phyloP scores from a whole-genome alignment of 2,888 invertebrate species.

The Polydrusus tereticollis region DNA sequence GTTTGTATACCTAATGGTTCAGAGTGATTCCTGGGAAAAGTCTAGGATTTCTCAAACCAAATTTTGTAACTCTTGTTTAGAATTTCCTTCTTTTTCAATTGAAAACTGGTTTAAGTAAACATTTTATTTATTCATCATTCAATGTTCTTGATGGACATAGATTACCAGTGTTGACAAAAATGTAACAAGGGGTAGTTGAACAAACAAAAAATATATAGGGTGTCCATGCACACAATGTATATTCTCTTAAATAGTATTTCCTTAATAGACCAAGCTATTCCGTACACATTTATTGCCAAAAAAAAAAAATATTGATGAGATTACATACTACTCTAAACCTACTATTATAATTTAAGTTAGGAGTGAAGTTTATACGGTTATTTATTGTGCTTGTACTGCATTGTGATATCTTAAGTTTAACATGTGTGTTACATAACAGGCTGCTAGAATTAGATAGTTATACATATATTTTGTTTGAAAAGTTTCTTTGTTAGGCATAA shows the following conservation, averaged over 20 bases:
- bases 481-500: constrained; percentile 25
- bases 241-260: neutral
- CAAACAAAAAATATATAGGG: neutral
- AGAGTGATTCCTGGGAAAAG: no score
- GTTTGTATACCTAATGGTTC: neutral
- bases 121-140: no score
- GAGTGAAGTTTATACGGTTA: constrained; percentile 35
- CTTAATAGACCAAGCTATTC: neutral
- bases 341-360: no score
- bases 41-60: no score
- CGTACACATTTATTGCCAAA: constrained; percentile 1
- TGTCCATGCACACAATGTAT: neutral
- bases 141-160: no score
- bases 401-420: constrained; percentile 61
- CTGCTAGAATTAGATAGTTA: constrained; percentile 36
- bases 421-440: constrained; percentile 50
- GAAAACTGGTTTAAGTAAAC: no score
- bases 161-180: neutral
- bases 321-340: no score
- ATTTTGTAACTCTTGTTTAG: no score
- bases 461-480: constrained; percentile 9
- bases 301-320: constrained; percentile 20
- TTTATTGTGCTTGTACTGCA: constrained; percentile 62
- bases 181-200: neutral
- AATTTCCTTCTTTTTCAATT: no score